These are phyloP conservation scores for Thalpophila matura DNA, from an alignment of 2,888 invertebrate genomes.

Conservation along the genomic window DNA sequence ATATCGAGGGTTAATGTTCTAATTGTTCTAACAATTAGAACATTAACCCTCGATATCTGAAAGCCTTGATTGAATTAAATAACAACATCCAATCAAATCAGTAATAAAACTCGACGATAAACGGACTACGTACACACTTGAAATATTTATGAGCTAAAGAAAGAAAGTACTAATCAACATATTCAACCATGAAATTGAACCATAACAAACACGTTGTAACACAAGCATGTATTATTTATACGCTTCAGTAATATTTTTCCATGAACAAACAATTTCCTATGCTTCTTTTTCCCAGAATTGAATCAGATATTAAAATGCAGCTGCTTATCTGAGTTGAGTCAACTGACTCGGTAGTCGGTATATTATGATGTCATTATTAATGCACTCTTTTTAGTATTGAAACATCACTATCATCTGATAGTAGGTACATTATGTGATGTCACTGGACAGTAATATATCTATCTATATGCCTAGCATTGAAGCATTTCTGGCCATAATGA, in stretches of 20 bases:
- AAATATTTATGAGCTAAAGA: too few relatives aligned
- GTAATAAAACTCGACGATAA: too few relatives aligned
- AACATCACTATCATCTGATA: neutral
- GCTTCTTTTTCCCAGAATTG: constrained; percentile 27
- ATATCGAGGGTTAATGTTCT: too few relatives aligned
- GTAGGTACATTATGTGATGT: neutral
- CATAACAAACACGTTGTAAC: neutral
- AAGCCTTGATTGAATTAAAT: too few relatives aligned
- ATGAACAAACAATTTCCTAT: constrained; percentile 43
- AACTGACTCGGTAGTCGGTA: neutral
- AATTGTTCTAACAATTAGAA: too few relatives aligned
- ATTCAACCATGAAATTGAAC: too few relatives aligned
- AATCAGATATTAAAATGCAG: constrained; percentile 23
- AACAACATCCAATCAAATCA: too few relatives aligned
- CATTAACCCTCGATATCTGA: too few relatives aligned
- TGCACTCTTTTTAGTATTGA: neutral
- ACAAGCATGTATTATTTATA: neutral
- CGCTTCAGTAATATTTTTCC: constrained; percentile 26
- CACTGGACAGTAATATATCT: too few relatives aligned
- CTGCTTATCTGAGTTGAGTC: constrained; percentile 37
- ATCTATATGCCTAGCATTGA: too few relatives aligned
- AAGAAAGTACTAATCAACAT: neutral
- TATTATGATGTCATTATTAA: constrained; percentile 44
- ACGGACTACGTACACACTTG: too few relatives aligned
- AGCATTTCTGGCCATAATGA: too few relatives aligned